A percentile compares a stretch with the other conserved stretches of the same genome.
Evolutionary conservation across 2,797 vertebrate genomes (phyloP).

Genomic region (Phaenicophaeus curvirostris): DNA sequence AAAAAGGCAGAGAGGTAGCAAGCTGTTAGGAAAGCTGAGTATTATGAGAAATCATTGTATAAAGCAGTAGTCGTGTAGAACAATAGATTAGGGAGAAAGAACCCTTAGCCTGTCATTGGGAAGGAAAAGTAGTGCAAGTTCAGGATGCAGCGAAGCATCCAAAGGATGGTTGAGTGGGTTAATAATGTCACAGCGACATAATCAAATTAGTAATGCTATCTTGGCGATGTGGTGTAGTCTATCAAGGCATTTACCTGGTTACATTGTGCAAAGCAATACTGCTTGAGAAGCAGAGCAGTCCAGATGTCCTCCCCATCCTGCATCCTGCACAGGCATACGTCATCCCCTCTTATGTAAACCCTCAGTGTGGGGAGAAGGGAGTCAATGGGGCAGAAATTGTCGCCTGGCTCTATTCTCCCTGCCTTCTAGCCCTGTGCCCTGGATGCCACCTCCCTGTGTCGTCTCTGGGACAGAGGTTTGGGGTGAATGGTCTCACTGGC

Average conservation of each 20-base stretch:
- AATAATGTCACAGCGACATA: slow-evolving; percentile 63
- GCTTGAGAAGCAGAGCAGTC: neutral
- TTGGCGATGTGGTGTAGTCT: slow-evolving; percentile 1
- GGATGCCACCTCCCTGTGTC: neutral
- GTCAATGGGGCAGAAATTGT: slow-evolving; percentile 17
- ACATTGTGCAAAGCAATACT: slow-evolving; percentile 18
- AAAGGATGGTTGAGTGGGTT: slow-evolving; percentile 60
- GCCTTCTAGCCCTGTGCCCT: neutral
- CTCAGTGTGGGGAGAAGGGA: neutral
- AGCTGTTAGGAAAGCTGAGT: neutral
- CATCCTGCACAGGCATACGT: fast-evolving
- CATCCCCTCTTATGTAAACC: neutral
- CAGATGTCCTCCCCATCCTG: slow-evolving; percentile 7
- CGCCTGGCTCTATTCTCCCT: neutral
- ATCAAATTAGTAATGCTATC: slow-evolving; percentile 68
- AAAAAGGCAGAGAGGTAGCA: neutral
- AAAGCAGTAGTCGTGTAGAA: neutral
- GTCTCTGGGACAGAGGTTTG: fast-evolving
- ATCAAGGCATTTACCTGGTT: slow-evolving; percentile 59
- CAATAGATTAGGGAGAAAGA: slow-evolving; percentile 49
- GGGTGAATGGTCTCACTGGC: fast-evolving
- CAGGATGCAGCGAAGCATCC: slow-evolving; percentile 36
- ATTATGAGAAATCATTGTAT: slow-evolving; percentile 37
- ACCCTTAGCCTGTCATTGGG: neutral
- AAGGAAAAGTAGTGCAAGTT: slow-evolving; percentile 28